Percentiles rank a stretch among this genome's conserved stretches.
Evolutionary conservation across 1,140 invertebrate genomes (phyloP).

Genomic region (Chymomyza costata): DNA sequence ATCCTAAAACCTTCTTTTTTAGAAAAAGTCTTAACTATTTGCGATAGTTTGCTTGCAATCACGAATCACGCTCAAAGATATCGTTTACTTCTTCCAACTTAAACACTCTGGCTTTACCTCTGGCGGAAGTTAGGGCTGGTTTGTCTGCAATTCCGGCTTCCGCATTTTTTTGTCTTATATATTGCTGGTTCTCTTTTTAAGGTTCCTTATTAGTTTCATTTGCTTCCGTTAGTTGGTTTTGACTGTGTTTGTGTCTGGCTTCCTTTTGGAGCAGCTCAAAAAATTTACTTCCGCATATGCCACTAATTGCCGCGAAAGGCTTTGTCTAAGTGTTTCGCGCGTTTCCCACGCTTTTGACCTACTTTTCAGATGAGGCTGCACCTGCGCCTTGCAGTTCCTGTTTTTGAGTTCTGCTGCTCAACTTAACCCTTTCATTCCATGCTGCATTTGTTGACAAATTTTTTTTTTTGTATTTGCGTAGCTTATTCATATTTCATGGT

Average conservation of each 20-base stretch:
- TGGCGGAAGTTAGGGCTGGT: constrained; percentile 50
- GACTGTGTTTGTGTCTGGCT: constrained; percentile 6
- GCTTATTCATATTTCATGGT: constrained; percentile 39
- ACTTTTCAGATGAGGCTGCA: constrained; percentile 27
- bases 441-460: constrained; percentile 21
- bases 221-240: constrained; percentile 54
- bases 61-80: too few species aligned
- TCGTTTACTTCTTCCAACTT: too few species aligned
- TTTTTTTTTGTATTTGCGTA: constrained; percentile 21
- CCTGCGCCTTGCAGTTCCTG: constrained; percentile 19
- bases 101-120: constrained; percentile 5
- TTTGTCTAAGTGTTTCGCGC: constrained; percentile 4
- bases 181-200: constrained; percentile 6
- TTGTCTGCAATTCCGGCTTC: too few species aligned
- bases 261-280: not conserved
- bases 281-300: constrained; percentile 34
- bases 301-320: too few species aligned
- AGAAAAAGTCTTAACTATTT: too few species aligned
- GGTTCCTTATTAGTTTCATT: constrained; percentile 64
- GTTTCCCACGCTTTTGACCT: constrained; percentile 58
- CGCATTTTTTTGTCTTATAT: constrained; percentile 29
- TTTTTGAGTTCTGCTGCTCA: too few species aligned
- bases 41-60: too few species aligned
- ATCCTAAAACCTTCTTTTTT: too few species aligned
- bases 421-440: constrained; percentile 49